These are phyloP conservation scores for Peromyscus leucopus DNA, from an alignment of 2,113 vertebrate species.

Conservation along the genomic window DNA sequence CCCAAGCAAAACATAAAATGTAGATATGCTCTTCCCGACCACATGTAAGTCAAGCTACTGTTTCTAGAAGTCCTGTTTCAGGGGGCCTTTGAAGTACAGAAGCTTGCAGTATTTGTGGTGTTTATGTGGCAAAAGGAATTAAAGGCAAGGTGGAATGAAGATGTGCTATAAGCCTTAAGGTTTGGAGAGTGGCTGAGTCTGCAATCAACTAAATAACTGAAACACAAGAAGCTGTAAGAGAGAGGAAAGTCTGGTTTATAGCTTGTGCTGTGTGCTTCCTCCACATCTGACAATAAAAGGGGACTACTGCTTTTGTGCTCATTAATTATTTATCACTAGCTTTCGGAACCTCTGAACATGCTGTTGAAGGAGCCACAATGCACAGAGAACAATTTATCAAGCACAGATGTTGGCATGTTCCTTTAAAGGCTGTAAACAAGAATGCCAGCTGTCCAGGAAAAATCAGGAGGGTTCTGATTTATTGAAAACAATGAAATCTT, in stretches of 20 bases:
- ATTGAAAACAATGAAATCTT: slow-evolving; percentile 72
- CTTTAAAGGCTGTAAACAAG: slow-evolving; percentile 81
- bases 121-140: slow-evolving; percentile 71
- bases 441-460: slow-evolving; percentile 81
- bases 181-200: slow-evolving; percentile 41
- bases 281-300: slow-evolving; percentile 76
- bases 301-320: slow-evolving; percentile 59
- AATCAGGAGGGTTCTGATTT: slow-evolving; percentile 80
- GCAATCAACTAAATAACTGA: slow-evolving; percentile 70
- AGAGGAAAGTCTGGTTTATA: slow-evolving; percentile 65
- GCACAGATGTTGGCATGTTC: slow-evolving; percentile 82
- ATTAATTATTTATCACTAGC: slow-evolving; percentile 85
- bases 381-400: slow-evolving; percentile 81
- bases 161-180: slow-evolving; percentile 57
- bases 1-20: background rate
- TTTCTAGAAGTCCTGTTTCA: slow-evolving; percentile 32
- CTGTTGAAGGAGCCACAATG: slow-evolving; percentile 71
- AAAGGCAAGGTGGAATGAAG: slow-evolving; percentile 71
- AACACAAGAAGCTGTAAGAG: slow-evolving; percentile 62
- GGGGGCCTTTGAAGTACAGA: slow-evolving; percentile 54
- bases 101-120: slow-evolving; percentile 58
- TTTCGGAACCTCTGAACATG: slow-evolving; percentile 74
- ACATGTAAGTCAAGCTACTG: slow-evolving; percentile 24
- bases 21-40: background rate
- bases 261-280: slow-evolving; percentile 41